Conservation (phyloP, 1,140 invertebrate genomes). For the silkworm (Bombyx mori) region DNA sequence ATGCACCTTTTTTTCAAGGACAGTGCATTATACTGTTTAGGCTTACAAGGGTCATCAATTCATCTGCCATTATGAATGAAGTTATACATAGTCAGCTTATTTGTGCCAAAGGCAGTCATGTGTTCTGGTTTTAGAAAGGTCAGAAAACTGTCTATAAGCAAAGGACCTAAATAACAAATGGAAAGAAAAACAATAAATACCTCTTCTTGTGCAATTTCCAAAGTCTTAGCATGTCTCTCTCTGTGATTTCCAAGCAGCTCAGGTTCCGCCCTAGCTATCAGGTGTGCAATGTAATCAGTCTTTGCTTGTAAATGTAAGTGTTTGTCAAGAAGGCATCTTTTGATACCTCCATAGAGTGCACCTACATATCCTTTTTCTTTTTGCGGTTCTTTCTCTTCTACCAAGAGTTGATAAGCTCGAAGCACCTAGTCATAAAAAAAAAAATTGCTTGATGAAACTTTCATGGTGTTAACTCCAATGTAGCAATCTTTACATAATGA, state of each 20-base stretch:
- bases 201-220: constrained; percentile 96
- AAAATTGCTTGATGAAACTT: neutral
- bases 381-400: constrained; percentile 84
- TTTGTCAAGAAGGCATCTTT: constrained; percentile 86
- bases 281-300: constrained; percentile 87
- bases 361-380: constrained; percentile 93
- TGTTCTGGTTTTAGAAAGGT: too few species aligned
- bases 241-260: constrained; percentile 86
- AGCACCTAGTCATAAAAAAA: constrained; percentile 64
- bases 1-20: too few species aligned
- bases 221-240: constrained; percentile 93
- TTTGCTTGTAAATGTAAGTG: constrained; percentile 90
- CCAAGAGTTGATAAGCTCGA: constrained; percentile 87
- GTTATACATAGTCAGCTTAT: too few species aligned
- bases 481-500: too few species aligned
- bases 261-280: constrained; percentile 92
- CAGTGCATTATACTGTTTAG: too few species aligned
- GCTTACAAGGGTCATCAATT: too few species aligned
- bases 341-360: constrained; percentile 87
- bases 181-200: constrained; percentile 41
- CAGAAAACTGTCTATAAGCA: neutral
- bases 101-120: too few species aligned
- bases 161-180: neutral
- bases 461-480: too few species aligned
- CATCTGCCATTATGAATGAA: too few species aligned